Base-by-base conservation (phyloP, 2,797 vertebrate genomes). In the Hippopotamyrus pictus region DNA sequence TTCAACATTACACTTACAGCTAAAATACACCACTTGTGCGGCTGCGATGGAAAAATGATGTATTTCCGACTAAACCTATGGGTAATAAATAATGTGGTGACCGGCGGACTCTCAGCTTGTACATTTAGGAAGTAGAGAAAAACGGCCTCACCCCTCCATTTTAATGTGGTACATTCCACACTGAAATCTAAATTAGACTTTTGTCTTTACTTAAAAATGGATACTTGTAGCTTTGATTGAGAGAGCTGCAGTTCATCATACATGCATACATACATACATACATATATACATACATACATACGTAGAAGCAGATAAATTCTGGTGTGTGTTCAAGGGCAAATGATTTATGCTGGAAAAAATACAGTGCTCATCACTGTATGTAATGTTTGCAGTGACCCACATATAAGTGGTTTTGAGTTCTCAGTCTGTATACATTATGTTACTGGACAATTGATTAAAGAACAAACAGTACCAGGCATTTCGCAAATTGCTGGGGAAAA, bases 1-100 rank as follows among this genome's bases (percentile, higher is more conserved):
- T 88, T 89, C 54, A 88, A 17, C 86, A 69, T 89, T 86, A 22
- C 46, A 88, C 87, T 89, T 79, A 86, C 41, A 76, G 87, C 69
- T 88, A 89, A 91, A 54, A 85, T 88, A 73, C 88, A 82, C 88
- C 88, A 88, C 37, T 50, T 44, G 48, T 59, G 50, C 19, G 54
- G 82, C 57, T 79, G 88, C 41, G 19, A 89, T 51, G 82, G 69
- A 54, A 85, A 76, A 59, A 46, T 48, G 6, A 25, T 83, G 41
- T 50, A 83, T 83, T 83, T 50, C 19, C n/a, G 41, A 1, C 3
- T n/a, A 22, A 83, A 46, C n/a, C 37, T 48, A 25, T 50, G 44
- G 19, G 53, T 51, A 25, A 62, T 37, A 62, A 86, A 76, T 87
- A 57, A 79, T 87, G 8, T 9, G 33, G 85, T 79, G 89, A 50